These are phyloP conservation scores for Elysia crispata DNA, from an alignment of 2,888 invertebrate genomes.

Conservation along the genomic window DNA sequence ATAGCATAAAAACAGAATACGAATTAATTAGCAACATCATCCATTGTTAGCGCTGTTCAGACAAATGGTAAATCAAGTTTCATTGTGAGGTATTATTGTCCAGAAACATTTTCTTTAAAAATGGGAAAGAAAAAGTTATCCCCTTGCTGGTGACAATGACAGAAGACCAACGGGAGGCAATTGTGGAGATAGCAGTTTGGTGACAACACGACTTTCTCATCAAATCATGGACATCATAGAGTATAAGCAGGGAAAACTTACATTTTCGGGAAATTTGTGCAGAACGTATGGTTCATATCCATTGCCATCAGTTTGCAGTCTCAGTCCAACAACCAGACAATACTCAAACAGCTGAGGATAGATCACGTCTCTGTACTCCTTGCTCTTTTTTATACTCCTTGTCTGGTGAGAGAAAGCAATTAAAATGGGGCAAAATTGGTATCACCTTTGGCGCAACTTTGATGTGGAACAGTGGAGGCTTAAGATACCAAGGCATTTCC, in stretches of 20 bases:
- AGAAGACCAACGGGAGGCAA: background rate
- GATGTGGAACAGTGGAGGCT: background rate
- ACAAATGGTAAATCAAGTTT: too few relatives aligned
- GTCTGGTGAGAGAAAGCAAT: conserved; percentile 41
- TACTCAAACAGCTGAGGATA: conserved; percentile 75
- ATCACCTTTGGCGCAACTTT: background rate
- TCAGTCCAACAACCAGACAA: conserved; percentile 72
- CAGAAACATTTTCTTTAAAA: too few relatives aligned
- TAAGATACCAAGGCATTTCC: too few relatives aligned
- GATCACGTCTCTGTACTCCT: conserved; percentile 58
- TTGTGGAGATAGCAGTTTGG: background rate
- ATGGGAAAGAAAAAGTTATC: too few relatives aligned
- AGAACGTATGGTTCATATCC: conserved; percentile 68
- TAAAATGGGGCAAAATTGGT: background rate
- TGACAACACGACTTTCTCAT: too few relatives aligned
- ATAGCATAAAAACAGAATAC: too few relatives aligned
- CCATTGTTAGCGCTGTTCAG: too few relatives aligned
- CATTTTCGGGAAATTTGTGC: conserved; percentile 75
- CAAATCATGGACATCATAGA: background rate
- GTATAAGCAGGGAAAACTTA: conserved; percentile 56
- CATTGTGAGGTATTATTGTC: too few relatives aligned
- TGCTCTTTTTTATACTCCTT: conserved; percentile 52
- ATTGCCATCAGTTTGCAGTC: conserved; percentile 55
- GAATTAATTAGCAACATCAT: too few relatives aligned
- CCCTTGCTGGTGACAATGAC: background rate